Percentiles rank a stretch among this genome's conserved stretches.
phyloP scores from a whole-genome alignment of 2,797 vertebrate genomes.

The Acipenser oxyrinchus region DNA sequence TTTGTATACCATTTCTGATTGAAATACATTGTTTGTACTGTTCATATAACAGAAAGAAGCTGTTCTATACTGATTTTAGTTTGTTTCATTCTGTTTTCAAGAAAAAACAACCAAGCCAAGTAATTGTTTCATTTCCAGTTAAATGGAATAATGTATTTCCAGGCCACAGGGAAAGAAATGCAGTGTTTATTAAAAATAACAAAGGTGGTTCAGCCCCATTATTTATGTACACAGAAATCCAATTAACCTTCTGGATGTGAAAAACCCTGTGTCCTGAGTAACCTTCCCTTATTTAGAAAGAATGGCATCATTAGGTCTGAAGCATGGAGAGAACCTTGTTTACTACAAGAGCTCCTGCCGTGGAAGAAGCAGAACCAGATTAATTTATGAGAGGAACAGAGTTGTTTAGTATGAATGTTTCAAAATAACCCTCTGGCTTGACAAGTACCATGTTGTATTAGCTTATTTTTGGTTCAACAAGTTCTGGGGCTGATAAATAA shows the following conservation, averaged over 20 bases:
- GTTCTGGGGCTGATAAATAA: neutral
- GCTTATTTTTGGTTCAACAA: neutral
- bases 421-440: too few species aligned
- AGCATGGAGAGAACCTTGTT: neutral
- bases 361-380: neutral
- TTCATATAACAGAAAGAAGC: too few species aligned
- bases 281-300: constrained; percentile 16
- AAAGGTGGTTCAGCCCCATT: neutral
- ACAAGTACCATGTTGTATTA: too few species aligned
- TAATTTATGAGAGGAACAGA: neutral
- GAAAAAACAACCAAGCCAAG: too few species aligned
- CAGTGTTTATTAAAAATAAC: neutral
- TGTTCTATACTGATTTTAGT: too few species aligned
- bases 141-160: neutral
- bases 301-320: constrained; percentile 11
- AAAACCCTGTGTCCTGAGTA: neutral
- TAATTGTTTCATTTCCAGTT: too few species aligned
- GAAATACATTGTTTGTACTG: too few species aligned
- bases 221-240: neutral
- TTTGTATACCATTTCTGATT: too few species aligned
- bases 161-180: neutral
- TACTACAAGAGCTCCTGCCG: neutral
- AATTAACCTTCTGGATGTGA: constrained; percentile 1
- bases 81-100: too few species aligned
- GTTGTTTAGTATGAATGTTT: neutral